Evolutionary conservation across 92 coral and sea anemone species (phyloP).

Genomic region (Diadumene lineata): DNA sequence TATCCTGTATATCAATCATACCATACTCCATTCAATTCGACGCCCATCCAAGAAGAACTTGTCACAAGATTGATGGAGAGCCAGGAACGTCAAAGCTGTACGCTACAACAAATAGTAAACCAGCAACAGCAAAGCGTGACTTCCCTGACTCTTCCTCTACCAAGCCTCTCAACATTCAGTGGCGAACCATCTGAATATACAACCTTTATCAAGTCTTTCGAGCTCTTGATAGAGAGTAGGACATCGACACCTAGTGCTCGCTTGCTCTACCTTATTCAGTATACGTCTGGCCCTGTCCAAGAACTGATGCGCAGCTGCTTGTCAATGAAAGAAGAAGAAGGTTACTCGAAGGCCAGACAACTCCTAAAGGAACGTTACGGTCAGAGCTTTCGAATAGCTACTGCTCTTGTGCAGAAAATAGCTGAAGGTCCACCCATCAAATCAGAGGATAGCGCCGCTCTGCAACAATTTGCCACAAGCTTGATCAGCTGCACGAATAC

Average conservation of each 20-base stretch:
- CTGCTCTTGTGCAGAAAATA: slow-evolving; percentile 48
- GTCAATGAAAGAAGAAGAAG: slow-evolving; percentile 50
- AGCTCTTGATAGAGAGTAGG: slow-evolving; percentile 54
- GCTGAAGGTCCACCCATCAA: slow-evolving; percentile 52
- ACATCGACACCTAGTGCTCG: no score
- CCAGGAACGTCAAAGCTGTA: slow-evolving; percentile 33
- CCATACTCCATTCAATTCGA: no score
- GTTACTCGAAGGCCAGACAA: slow-evolving; percentile 52
- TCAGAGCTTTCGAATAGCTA: slow-evolving; percentile 54
- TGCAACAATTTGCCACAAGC: slow-evolving; percentile 53
- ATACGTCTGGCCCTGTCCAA: slow-evolving; percentile 60
- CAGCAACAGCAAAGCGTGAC: slow-evolving; percentile 59
- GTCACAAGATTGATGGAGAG: slow-evolving; percentile 26
- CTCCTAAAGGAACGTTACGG: slow-evolving; percentile 63
- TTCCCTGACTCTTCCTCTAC: slow-evolving; percentile 60
- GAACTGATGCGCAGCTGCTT: slow-evolving; percentile 68
- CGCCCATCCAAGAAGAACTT: slow-evolving; percentile 6
- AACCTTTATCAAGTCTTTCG: slow-evolving; percentile 58
- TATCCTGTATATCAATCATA: no score
- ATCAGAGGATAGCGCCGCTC: slow-evolving; percentile 64
- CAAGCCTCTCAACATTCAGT: slow-evolving; percentile 42
- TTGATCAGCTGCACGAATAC: slow-evolving; percentile 70
- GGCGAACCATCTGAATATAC: slow-evolving; percentile 61
- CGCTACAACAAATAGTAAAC: slow-evolving; percentile 31
- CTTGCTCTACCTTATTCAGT: no score